phyloP scores from a whole-genome alignment of 2,888 invertebrate genomes.

The Galerucella nymphaeae region DNA sequence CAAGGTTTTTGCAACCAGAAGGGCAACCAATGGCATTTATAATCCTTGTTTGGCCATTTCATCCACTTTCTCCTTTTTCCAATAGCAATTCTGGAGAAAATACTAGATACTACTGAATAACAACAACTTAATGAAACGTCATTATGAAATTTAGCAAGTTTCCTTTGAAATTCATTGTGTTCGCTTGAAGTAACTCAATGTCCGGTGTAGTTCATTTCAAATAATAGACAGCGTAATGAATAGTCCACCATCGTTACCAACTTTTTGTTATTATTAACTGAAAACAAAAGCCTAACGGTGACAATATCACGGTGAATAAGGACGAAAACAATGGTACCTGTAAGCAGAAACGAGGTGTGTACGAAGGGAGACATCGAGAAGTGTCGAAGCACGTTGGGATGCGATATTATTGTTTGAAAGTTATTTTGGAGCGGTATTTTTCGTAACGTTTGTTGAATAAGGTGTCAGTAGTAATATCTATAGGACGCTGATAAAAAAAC shows the following conservation, averaged over 20 bases:
- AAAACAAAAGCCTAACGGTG: constrained; percentile 46
- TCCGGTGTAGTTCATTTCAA: constrained; percentile 41
- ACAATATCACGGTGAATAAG: constrained; percentile 44
- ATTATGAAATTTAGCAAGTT: constrained; percentile 19
- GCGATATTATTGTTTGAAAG: background rate
- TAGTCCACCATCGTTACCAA: constrained; percentile 41
- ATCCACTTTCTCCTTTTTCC: too few species aligned
- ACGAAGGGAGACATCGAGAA: background rate
- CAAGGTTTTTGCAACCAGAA: too few species aligned
- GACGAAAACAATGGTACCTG: constrained; percentile 58
- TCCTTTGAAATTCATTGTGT: constrained; percentile 22
- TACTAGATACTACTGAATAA: too few species aligned
- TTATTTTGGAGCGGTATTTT: constrained; percentile 16
- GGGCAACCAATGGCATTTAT: too few species aligned
- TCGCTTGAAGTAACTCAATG: constrained; percentile 37
- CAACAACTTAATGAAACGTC: constrained; percentile 9
- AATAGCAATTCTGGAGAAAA: too few species aligned
- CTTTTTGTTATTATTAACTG: constrained; percentile 48
- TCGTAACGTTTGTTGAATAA: background rate
- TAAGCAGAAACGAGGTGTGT: constrained; percentile 27
- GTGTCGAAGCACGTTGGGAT: background rate
- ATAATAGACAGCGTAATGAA: constrained; percentile 36
- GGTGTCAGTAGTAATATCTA: too few species aligned
- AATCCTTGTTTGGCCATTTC: too few species aligned
- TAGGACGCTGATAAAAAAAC: too few species aligned